Base-by-base conservation (phyloP, 2,797 vertebrate genomes). In the Stomatorhinus walkeri region DNA sequence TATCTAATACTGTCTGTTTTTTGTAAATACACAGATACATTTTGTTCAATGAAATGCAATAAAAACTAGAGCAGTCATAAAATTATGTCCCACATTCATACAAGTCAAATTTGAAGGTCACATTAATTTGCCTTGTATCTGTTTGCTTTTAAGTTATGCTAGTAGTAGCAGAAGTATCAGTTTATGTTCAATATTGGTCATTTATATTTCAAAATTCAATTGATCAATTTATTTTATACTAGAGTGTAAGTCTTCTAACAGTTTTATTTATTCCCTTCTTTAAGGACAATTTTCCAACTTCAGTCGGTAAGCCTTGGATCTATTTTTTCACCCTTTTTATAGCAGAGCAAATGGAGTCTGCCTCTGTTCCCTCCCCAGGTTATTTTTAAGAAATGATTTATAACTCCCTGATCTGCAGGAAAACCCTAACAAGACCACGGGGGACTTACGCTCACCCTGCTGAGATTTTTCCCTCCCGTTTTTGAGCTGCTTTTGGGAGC, bases 331-430 rank as follows among this genome's bases (percentile, higher is more conserved):
- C 16, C 40, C n/a, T 46, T 68, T 68, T 68, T 87, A 87, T 43
- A 64, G 36, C 86, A 64, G 56, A 81, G 76, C 52, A 81, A 87
- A 81, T 83, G 76, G 68, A 64, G 68, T 59, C 36, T 46, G n/a
- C 43, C n/a, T 51, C 46, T 22, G 68, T 81, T 76, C 40, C 36
- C 52, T 87, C 85, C 89, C 89, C 43, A 87, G 72, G 22, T 54
- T 88, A 89, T 87, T 89, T 89, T 81, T 48, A 81, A 79, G 40
- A 87, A 32, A 90, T 89, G 87, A 88, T 89, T 90, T 90, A 88
- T 88, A 89, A 81, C 87, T 79, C 83, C 56, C 68, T 52, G 84
- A 59, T 81, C 84, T 85, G 48, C 46, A 86, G 52, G 87, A 88
- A 88, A 48, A 84, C 87, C 64, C 81, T 90, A 90, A 90, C 81